phyloP scores from a whole-genome alignment of 2,113 vertebrate species.

The Forbesichthys agassizii region DNA sequence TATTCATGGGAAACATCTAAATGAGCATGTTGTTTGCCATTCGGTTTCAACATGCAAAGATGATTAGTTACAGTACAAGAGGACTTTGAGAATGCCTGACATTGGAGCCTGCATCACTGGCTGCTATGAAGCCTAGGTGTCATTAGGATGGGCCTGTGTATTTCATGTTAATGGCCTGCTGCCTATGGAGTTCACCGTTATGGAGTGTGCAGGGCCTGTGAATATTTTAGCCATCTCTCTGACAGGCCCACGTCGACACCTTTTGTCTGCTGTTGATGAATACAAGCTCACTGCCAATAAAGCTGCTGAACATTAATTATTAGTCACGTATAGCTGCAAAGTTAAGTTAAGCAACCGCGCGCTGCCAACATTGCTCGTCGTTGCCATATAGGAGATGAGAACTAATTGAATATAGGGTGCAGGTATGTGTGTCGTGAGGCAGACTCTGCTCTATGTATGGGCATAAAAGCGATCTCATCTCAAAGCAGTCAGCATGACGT shows the following conservation, averaged over 20 bases:
- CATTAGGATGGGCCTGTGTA: constrained; percentile 14
- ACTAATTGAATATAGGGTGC: constrained; percentile 23
- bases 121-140: constrained; percentile 18
- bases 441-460: too few relatives aligned
- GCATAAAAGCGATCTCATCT: too few relatives aligned
- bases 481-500: too few relatives aligned
- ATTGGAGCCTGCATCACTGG: constrained; percentile 42
- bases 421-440: constrained; percentile 31
- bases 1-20: constrained; percentile 24
- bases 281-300: constrained; percentile 34
- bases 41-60: constrained; percentile 27
- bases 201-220: constrained; percentile 15
- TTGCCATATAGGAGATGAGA: constrained; percentile 17
- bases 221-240: constrained; percentile 9
- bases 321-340: constrained; percentile 46
- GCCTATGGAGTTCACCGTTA: not conserved
- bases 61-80: constrained; percentile 16
- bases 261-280: constrained; percentile 38
- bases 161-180: not conserved
- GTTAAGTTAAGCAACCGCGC: constrained; percentile 56
- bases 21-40: constrained; percentile 16
- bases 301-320: constrained; percentile 53
- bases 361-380: constrained; percentile 37
- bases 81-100: constrained; percentile 25
- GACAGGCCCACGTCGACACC: constrained; percentile 41